A percentile compares a stretch with the other conserved stretches of the same genome.
Conservation (phyloP, 2,113 vertebrate species). For the Neolamprologus variostigma region DNA sequence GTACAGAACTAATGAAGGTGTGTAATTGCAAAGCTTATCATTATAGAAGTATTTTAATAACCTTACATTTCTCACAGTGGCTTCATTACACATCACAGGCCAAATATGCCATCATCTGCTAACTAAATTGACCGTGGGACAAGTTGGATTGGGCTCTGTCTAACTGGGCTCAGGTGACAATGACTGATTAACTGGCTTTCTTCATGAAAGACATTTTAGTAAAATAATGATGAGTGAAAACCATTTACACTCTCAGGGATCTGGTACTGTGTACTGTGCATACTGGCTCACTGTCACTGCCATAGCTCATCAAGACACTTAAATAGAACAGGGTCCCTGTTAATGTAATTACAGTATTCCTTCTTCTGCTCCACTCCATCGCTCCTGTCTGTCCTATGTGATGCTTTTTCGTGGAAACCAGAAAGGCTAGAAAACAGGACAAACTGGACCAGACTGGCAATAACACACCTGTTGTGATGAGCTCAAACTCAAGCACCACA, state of each 20-base stretch:
- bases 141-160: background rate
- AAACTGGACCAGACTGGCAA: background rate
- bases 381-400: background rate
- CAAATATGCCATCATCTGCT: background rate
- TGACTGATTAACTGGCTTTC: background rate
- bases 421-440: background rate
- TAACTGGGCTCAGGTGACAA: background rate
- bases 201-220: background rate
- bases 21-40: background rate
- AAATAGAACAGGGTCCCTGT: background rate
- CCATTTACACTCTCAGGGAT: background rate
- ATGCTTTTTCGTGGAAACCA: background rate
- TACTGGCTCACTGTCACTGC: background rate
- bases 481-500: background rate
- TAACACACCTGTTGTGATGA: constrained; percentile 14
- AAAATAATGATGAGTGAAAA: background rate
- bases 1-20: background rate
- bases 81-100: background rate
- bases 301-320: background rate
- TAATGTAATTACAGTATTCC: background rate
- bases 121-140: background rate
- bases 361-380: background rate
- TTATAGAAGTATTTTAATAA: background rate
- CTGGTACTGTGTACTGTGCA: background rate
- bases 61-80: background rate